Percentiles rank a stretch among this genome's conserved stretches.
These are phyloP conservation scores for Leucophenga montana DNA, from an alignment of 2,888 invertebrate species.

Conservation along the genomic window DNA sequence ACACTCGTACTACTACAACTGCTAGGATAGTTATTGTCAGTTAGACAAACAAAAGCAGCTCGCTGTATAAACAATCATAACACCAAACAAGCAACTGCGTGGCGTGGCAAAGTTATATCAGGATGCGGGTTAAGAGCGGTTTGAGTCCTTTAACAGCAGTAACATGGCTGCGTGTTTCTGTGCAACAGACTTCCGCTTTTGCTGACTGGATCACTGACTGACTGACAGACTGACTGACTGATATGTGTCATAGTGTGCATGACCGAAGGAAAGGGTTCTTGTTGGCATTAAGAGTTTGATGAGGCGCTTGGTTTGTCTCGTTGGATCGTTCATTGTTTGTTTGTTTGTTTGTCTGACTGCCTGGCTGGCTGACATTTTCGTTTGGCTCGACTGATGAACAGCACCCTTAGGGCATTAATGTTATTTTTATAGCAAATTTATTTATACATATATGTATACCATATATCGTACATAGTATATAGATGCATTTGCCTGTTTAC, in stretches of 20 bases:
- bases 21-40: conserved; percentile 17
- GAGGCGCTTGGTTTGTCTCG: not conserved
- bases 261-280: not conserved
- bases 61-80: conserved; percentile 45
- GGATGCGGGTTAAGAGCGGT: conserved; percentile 10
- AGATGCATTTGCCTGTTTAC: conserved; percentile 27
- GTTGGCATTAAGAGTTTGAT: not conserved
- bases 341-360: conserved; percentile 30
- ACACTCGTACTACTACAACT: too few species aligned
- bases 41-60: conserved; percentile 30
- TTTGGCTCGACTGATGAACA: conserved; percentile 50
- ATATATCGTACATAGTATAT: not conserved
- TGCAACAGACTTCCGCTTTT: conserved; percentile 21
- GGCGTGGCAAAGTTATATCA: conserved; percentile 19
- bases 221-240: not conserved
- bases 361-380: conserved; percentile 16
- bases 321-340: conserved; percentile 24
- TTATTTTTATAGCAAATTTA: conserved; percentile 55
- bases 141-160: not conserved
- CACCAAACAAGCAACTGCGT: conserved; percentile 29
- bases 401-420: conserved; percentile 50
- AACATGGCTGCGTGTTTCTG: not conserved
- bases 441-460: conserved; percentile 41
- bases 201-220: not conserved
- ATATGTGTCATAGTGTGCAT: conserved; percentile 6